Evolutionary conservation across 1,140 invertebrate species (phyloP).

Genomic region (Halesus radiatus): DNA sequence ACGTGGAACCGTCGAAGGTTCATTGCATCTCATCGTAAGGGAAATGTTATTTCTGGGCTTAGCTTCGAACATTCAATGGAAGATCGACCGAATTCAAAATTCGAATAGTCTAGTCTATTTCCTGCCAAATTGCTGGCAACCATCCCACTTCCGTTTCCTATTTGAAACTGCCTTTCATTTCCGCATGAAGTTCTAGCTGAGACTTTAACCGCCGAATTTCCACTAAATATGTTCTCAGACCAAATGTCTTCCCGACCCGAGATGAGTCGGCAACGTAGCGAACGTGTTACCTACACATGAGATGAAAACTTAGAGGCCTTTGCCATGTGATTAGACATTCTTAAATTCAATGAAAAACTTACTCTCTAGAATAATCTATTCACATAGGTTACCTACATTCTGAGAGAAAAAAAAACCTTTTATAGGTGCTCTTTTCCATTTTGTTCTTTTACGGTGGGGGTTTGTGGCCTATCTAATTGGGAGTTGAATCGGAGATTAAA

Average conservation of each 20-base stretch:
- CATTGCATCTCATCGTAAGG: neutral
- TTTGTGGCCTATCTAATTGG: no score
- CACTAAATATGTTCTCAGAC: constrained; percentile 11
- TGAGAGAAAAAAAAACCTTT: no score
- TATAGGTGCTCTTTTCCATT: no score
- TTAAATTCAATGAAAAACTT: no score
- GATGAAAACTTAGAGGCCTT: no score
- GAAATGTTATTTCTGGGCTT: constrained; percentile 10
- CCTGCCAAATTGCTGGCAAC: constrained; percentile 56
- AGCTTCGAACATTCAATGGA: constrained; percentile 43
- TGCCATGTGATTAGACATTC: no score
- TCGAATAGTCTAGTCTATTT: constrained; percentile 52
- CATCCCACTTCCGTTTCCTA: constrained; percentile 57
- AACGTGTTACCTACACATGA: no score
- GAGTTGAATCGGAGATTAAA: no score
- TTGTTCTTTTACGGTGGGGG: no score
- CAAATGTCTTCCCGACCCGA: neutral
- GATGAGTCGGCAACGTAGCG: no score
- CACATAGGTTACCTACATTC: no score
- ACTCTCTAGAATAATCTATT: no score
- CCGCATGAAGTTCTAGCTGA: constrained; percentile 43
- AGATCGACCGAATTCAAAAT: constrained; percentile 48
- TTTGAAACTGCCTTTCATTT: constrained; percentile 55
- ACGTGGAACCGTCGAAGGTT: neutral
- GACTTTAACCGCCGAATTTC: constrained; percentile 5